A percentile compares a stretch with the other conserved stretches of the same genome.
phyloP scores from a whole-genome alignment of 2,113 vertebrate species.

The Suncus etruscus region DNA sequence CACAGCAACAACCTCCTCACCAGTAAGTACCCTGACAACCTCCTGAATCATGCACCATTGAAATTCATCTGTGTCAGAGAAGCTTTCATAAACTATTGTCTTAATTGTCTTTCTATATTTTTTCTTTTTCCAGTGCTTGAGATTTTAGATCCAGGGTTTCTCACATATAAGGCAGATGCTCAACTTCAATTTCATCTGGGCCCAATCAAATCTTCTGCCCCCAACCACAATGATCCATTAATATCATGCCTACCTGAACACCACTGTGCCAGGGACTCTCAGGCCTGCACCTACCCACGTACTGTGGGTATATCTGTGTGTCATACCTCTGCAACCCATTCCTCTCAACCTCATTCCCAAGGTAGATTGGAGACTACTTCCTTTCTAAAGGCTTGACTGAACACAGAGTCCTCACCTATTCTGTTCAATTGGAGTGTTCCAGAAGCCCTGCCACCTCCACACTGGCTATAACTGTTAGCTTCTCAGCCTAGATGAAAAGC shows the following conservation, averaged over 20 bases:
- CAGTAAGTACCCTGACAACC: neutral
- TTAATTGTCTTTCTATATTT: neutral
- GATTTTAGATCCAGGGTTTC: too few species aligned
- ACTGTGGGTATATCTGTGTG: neutral
- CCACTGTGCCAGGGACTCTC: rapidly evolving
- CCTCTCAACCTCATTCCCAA: too few species aligned
- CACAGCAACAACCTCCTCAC: too few species aligned
- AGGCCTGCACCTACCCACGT: neutral
- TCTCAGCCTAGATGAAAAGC: neutral
- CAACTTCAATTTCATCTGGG: too few species aligned
- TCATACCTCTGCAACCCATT: too few species aligned
- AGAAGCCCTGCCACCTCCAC: rapidly evolving
- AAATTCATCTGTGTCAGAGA: neutral
- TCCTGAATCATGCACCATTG: too few species aligned
- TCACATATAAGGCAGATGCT: too few species aligned
- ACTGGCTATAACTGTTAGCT: neutral
- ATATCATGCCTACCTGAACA: neutral
- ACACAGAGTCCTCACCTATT: neutral
- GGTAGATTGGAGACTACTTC: neutral
- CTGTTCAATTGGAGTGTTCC: neutral
- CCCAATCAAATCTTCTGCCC: too few species aligned
- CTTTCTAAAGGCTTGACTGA: neutral
- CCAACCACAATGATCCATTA: neutral
- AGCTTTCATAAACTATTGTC: neutral
- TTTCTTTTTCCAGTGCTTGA: too few species aligned